These are phyloP conservation scores for Chaetodon auriga DNA, from an alignment of 2,113 vertebrate genomes.

Conservation along the genomic window DNA sequence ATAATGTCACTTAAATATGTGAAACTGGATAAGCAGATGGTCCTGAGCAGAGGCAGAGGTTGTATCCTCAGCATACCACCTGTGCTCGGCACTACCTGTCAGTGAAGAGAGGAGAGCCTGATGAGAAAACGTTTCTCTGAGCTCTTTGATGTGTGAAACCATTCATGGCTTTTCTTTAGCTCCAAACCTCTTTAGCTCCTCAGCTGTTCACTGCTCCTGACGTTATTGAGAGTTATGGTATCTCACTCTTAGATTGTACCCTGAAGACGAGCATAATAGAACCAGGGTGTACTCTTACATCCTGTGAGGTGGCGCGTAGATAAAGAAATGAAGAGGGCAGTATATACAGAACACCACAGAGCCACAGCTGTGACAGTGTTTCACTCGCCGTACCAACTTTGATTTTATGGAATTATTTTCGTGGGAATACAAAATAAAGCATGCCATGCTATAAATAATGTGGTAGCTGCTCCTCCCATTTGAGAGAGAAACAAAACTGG, in stretches of 20 bases:
- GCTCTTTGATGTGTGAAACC: conserved; percentile 66
- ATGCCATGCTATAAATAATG: conserved; percentile 29
- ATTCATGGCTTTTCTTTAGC: conserved; percentile 56
- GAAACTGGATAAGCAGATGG: conserved; percentile 34
- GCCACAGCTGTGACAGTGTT: conserved; percentile 11
- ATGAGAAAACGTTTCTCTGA: conserved; percentile 49
- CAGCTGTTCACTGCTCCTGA: conserved; percentile 27
- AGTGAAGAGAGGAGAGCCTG: conserved; percentile 1
- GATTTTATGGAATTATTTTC: conserved; percentile 8
- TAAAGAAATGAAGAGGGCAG: conserved; percentile 6
- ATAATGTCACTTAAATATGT: conserved; percentile 31
- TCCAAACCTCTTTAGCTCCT: conserved; percentile 51
- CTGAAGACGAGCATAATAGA: conserved; percentile 33
- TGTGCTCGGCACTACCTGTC: conserved; percentile 27
- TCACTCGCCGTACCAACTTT: neutral
- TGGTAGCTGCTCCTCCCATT: conserved; percentile 9
- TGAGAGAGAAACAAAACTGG: conserved; percentile 37
- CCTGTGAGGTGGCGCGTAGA: conserved; percentile 3
- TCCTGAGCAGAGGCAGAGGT: conserved; percentile 12
- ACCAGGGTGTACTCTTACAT: conserved; percentile 5
- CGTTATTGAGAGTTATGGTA: conserved; percentile 36
- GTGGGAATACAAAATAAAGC: conserved; percentile 41
- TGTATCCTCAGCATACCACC: conserved; percentile 33
- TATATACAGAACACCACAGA: neutral
- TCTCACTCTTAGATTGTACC: conserved; percentile 23